Base-by-base conservation (phyloP, 2,888 invertebrate genomes). In the Amiota mariae region DNA sequence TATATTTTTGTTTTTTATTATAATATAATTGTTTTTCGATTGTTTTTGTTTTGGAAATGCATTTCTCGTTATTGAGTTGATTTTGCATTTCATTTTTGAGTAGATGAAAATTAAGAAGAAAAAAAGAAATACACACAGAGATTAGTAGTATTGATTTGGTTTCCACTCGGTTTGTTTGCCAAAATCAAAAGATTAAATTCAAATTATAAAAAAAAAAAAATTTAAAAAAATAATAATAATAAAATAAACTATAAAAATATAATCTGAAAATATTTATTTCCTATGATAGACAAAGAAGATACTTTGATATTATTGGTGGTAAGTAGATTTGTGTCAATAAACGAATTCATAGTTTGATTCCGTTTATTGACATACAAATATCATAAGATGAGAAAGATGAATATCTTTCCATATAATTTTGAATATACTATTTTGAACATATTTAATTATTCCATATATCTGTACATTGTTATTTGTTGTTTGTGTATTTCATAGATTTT, bases 141-240 rank as follows among this genome's bases (percentile, higher is more conserved):
- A 75, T 36, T 36, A 36, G 73, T 80, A 82, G 73, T 80, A 82
- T 93, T 93, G 94, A 94, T 94, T 94, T 94, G 94, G 94, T 94
- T 94, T 94, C 93, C 94, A 94, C 92, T 93, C 92, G 92, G 92
- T 91, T 92, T 91, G 91, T 92, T 91, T 91, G 92, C 92, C 91
- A 78, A 79, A 82, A 79, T 79, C 70, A 76, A 73, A 76, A 73
- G 9, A 47, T 24, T 24, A 3, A n/a, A n/a, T 18, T 59, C 15
- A 1, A 15, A 54, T n/a, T 54, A 20, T 73, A 70, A 66, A 70
- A 73, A 73, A 54, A 56, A 72, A 47, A 47, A 63, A 24, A 15
- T 48, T 12, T 46, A 71, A 67, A 74, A 47, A 36, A 73, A 72
- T 72, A 77, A 75, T 46, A 73, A 78, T 75, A 36, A 36, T 6